A percentile compares a stretch with the other conserved stretches of the same genome.
Conservation (phyloP, 2,113 vertebrate species). For the Plecotus auritus region DNA sequence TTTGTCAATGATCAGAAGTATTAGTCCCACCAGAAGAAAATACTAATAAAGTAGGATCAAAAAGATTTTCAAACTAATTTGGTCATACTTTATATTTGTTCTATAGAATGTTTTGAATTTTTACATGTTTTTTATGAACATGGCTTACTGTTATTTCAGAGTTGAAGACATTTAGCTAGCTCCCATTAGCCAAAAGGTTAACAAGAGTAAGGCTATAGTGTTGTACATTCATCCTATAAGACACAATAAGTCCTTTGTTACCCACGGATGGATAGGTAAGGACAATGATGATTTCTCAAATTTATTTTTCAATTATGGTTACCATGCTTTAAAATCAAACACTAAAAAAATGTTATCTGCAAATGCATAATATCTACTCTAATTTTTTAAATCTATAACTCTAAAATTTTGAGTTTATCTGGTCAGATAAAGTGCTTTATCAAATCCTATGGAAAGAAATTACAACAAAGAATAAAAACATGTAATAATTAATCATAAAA, state of each 20-base stretch:
- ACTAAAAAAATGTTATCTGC: neutral
- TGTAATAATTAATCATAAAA: neutral
- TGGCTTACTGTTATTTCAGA: neutral
- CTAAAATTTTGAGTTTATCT: neutral
- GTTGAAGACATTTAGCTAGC: neutral
- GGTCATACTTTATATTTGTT: neutral
- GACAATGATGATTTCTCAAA: neutral
- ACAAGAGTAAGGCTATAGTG: neutral
- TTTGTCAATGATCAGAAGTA: neutral
- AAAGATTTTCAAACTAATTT: neutral
- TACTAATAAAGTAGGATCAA: neutral
- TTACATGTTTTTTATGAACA: neutral
- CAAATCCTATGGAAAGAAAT: neutral
- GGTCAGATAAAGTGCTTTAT: neutral
- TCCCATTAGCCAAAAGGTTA: neutral
- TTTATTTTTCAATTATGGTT: neutral
- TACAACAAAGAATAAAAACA: slow-evolving; percentile 16
- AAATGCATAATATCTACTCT: neutral
- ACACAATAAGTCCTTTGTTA: neutral
- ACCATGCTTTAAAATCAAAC: neutral
- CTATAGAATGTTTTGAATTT: neutral
- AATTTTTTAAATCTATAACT: neutral
- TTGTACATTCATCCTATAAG: neutral
- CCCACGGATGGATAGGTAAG: neutral
- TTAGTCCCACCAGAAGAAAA: slow-evolving; percentile 11